phyloP scores from a whole-genome alignment of 2,888 invertebrate genomes.

The Sarcophaga variegata region DNA sequence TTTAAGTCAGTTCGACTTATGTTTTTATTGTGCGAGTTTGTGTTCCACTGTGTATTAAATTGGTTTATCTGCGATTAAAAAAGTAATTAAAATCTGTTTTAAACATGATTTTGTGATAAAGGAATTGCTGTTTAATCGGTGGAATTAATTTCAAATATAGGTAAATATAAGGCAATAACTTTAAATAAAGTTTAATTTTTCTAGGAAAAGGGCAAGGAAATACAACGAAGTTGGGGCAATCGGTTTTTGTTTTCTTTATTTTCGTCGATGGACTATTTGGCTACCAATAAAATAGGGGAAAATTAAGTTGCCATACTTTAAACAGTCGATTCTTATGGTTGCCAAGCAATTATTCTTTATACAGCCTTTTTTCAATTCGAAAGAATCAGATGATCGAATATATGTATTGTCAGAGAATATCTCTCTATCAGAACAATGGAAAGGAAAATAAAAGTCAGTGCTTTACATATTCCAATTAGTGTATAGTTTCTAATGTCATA shows the following conservation, averaged over 20 bases:
- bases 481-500: no score
- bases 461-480: no score
- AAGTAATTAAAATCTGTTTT: slow-evolving; percentile 2
- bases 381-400: no score
- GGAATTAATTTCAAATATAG: background rate
- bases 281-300: slow-evolving; percentile 23
- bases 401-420: no score
- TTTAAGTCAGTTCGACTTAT: slow-evolving; percentile 48
- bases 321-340: background rate
- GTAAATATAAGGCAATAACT: background rate
- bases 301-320: slow-evolving; percentile 22
- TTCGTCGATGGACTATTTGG: slow-evolving; percentile 19
- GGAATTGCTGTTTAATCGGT: background rate
- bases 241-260: slow-evolving; percentile 43
- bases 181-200: background rate
- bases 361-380: background rate
- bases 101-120: slow-evolving; percentile 38
- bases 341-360: slow-evolving; percentile 16
- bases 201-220: slow-evolving; percentile 35
- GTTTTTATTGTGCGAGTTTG: slow-evolving; percentile 44
- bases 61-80: background rate
- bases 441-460: no score
- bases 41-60: slow-evolving; percentile 1
- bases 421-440: no score
- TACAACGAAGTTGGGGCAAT: slow-evolving; percentile 53